These are phyloP conservation scores for Arrhamphus sclerolepis DNA, from an alignment of 2,797 vertebrate genomes.

Conservation along the genomic window DNA sequence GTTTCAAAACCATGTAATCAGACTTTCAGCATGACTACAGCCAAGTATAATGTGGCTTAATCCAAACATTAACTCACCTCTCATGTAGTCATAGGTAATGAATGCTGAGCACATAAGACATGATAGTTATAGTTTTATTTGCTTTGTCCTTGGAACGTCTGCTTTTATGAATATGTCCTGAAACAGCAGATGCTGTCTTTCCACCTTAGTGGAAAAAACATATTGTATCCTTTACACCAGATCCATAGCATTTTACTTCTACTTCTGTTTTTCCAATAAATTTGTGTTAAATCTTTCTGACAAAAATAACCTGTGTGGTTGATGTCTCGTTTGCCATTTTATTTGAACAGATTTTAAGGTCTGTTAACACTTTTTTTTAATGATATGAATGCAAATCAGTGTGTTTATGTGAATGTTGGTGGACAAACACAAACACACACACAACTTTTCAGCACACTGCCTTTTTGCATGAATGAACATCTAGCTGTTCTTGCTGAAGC, in stretches of 20 bases:
- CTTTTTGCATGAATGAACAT: slow-evolving; percentile 47
- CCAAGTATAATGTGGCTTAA: too few species aligned
- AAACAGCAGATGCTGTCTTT: slow-evolving; percentile 6
- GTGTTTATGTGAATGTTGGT: neutral
- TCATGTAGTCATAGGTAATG: neutral
- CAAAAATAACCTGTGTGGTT: too few species aligned
- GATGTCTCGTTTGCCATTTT: too few species aligned
- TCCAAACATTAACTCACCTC: too few species aligned
- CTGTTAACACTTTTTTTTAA: too few species aligned
- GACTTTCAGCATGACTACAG: too few species aligned
- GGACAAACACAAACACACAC: neutral
- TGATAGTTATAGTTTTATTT: neutral
- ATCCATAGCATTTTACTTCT: neutral
- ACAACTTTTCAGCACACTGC: slow-evolving; percentile 3
- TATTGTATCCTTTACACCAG: neutral
- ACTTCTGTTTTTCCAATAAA: too few species aligned
- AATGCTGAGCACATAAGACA: slow-evolving; percentile 7
- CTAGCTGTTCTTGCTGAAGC: slow-evolving; percentile 15
- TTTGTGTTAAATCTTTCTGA: neutral
- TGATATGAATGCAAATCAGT: neutral
- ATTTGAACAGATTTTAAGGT: too few species aligned
- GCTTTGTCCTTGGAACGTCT: neutral
- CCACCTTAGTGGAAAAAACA: neutral
- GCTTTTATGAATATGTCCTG: slow-evolving; percentile 7
- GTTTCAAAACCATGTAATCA: too few species aligned